Conservation (phyloP, 2,113 vertebrate genomes). For the Geothlypis trichas region DNA sequence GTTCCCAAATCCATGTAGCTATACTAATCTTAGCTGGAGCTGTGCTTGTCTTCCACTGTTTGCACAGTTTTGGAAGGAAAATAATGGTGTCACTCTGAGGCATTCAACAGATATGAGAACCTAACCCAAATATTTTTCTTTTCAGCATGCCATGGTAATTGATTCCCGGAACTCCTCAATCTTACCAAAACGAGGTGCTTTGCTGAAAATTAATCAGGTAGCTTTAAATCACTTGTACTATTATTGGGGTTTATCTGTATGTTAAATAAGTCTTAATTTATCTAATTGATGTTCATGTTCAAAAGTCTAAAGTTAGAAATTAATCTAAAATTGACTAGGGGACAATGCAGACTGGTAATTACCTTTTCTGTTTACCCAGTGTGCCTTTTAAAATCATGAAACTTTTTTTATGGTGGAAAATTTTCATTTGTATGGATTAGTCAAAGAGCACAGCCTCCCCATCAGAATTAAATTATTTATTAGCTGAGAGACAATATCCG, state of each 20-base stretch:
- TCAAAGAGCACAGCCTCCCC: not conserved
- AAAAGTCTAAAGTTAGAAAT: not conserved
- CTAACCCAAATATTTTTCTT: not conserved
- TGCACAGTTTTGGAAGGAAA: not conserved
- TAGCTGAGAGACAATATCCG: not conserved
- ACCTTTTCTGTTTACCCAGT: not conserved
- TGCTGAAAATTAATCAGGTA: slow-evolving; percentile 95
- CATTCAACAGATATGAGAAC: not conserved
- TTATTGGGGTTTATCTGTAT: not conserved
- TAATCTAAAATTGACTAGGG: not conserved
- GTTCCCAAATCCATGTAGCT: not conserved
- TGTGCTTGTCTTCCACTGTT: not conserved
- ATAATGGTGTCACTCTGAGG: not conserved
- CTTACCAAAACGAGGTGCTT: slow-evolving; percentile 86
- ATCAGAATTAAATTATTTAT: not conserved
- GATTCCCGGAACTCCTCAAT: slow-evolving; percentile 93
- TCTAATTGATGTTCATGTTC: not conserved
- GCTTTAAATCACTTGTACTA: not conserved
- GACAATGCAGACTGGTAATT: not conserved
- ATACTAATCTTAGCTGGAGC: not conserved
- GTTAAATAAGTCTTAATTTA: not conserved
- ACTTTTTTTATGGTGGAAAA: not conserved
- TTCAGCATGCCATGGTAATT: slow-evolving; percentile 88
- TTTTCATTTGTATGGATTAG: not conserved
- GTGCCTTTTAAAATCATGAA: not conserved